Conservation (phyloP, 1,140 invertebrate species). For the Spodoptera frugiperda region DNA sequence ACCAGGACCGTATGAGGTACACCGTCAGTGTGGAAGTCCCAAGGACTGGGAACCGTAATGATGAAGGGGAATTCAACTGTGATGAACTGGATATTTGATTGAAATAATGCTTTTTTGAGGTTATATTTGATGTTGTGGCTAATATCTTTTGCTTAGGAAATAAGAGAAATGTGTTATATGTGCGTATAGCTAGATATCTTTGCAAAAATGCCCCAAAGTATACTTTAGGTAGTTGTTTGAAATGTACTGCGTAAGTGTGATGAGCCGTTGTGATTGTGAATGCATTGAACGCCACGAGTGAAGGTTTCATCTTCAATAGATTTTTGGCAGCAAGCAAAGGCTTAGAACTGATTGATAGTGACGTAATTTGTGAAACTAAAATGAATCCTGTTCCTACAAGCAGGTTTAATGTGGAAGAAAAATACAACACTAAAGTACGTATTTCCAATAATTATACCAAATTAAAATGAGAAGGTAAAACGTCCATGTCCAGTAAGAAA, state of each 20-base stretch:
- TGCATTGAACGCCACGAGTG: not conserved
- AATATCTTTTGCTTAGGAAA: not conserved
- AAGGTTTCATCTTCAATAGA: not conserved
- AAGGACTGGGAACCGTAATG: slow-evolving; percentile 33
- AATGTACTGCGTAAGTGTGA: no score
- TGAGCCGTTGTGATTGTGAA: no score
- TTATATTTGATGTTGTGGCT: slow-evolving; percentile 11
- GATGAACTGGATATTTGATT: slow-evolving; percentile 20
- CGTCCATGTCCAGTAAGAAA: not conserved
- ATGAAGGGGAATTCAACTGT: slow-evolving; percentile 14
- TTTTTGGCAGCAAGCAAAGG: not conserved
- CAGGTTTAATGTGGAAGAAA: no score
- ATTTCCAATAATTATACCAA: no score
- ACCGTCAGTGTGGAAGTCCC: slow-evolving; percentile 61
- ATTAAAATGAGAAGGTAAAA: not conserved
- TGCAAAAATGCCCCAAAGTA: no score
- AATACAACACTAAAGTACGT: no score
- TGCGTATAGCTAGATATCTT: no score
- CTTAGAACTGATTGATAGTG: slow-evolving; percentile 14
- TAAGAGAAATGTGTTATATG: no score
- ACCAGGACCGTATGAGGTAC: slow-evolving; percentile 58
- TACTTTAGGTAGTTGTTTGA: no score
- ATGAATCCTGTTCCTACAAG: no score
- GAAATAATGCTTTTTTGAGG: not conserved
- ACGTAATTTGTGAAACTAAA: not conserved